phyloP scores from a whole-genome alignment of 2,113 vertebrate genomes.

The crab-eating macaque (Macaca fascicularis) region T2T-MFA8v1.1 NC_088380.1:177122501-177123000 shows the following conservation, averaged over 20 bases:
- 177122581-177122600: background rate
- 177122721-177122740: background rate
- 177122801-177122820: background rate
- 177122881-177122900: background rate
- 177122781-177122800: background rate
- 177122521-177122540: background rate
- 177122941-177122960: background rate
- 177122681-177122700: background rate
- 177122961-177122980: background rate
- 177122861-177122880: background rate
- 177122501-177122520: constrained; percentile 1
- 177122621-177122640: background rate
- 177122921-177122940: background rate
- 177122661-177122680: background rate
- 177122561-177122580: background rate
- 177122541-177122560: background rate
- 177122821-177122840: background rate
- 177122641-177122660: background rate
- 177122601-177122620: constrained; percentile 18
- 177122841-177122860: background rate
- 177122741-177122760: background rate
- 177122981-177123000: background rate
- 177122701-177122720: background rate
- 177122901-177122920: background rate
- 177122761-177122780: background rate